Evolutionary conservation across 2,113 vertebrate genomes (phyloP).

Genomic region (Litocranius walleri): DNA sequence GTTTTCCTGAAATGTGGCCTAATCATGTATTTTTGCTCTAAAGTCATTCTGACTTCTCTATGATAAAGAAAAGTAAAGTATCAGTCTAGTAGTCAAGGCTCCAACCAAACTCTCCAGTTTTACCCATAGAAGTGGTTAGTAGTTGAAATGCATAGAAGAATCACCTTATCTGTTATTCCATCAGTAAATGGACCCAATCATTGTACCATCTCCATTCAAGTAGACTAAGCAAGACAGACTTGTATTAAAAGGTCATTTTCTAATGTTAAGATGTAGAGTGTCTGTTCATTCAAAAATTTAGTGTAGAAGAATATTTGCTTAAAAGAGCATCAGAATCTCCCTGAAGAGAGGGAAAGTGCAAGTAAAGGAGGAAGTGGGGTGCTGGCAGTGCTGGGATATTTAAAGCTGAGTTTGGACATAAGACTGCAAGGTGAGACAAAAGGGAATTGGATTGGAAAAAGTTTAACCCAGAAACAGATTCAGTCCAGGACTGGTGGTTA

Average conservation of each 20-base stretch:
- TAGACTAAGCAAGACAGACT: background rate
- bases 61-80: background rate
- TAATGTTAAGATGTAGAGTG: background rate
- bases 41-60: background rate
- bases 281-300: background rate
- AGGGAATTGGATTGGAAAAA: background rate
- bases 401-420: background rate
- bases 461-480: background rate
- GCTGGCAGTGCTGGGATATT: background rate
- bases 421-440: background rate
- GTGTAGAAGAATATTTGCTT: background rate
- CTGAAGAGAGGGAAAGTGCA: background rate
- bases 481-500: background rate
- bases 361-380: accelerated
- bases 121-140: background rate
- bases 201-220: background rate
- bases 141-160: background rate
- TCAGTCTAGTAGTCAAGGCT: background rate
- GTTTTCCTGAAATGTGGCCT: background rate
- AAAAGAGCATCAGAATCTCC: background rate
- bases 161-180: background rate
- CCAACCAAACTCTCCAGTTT: background rate
- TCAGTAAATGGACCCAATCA: background rate
- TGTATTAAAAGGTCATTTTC: background rate
- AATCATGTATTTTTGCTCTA: background rate